Percentiles rank a stretch among this genome's conserved stretches.
Evolutionary conservation across 2,888 invertebrate genomes (phyloP).

Genomic region (Amorpha juglandis): DNA sequence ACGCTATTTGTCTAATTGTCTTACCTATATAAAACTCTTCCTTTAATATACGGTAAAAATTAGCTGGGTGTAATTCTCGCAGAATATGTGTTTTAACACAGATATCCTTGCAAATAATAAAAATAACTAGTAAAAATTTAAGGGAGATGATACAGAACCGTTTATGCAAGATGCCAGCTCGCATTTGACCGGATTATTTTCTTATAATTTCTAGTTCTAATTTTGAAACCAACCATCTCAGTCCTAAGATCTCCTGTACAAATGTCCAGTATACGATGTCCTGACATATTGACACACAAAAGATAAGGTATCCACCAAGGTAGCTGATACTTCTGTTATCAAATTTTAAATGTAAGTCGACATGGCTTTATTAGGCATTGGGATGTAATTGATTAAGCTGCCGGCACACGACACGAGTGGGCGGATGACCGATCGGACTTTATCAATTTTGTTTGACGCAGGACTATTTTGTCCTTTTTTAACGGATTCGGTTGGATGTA

Average conservation of each 20-base stretch:
- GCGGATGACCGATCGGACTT: conserved; percentile 25
- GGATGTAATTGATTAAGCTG: conserved; percentile 24
- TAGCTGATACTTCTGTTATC: conserved; percentile 62
- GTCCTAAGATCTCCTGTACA: conserved; percentile 1
- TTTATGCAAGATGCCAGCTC: no score
- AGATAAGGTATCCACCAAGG: conserved; percentile 40
- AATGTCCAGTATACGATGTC: neutral
- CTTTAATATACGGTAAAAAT: no score
- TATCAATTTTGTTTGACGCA: conserved; percentile 24
- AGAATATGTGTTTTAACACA: no score
- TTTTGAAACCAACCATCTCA: neutral
- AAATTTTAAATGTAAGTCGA: conserved; percentile 70
- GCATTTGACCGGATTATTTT: no score
- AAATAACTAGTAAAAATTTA: no score
- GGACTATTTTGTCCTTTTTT: conserved; percentile 19
- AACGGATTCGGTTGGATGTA: neutral
- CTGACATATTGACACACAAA: conserved; percentile 16
- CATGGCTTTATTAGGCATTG: conserved; percentile 64
- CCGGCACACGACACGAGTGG: conserved; percentile 21
- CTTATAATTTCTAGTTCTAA: no score
- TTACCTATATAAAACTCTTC: no score
- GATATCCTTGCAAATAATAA: no score
- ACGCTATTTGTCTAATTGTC: no score
- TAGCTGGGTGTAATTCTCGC: no score
- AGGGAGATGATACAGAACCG: no score